These are phyloP conservation scores for Trichacis sp. DNA, from an alignment of 2,888 invertebrate species.

Conservation along the genomic window DNA sequence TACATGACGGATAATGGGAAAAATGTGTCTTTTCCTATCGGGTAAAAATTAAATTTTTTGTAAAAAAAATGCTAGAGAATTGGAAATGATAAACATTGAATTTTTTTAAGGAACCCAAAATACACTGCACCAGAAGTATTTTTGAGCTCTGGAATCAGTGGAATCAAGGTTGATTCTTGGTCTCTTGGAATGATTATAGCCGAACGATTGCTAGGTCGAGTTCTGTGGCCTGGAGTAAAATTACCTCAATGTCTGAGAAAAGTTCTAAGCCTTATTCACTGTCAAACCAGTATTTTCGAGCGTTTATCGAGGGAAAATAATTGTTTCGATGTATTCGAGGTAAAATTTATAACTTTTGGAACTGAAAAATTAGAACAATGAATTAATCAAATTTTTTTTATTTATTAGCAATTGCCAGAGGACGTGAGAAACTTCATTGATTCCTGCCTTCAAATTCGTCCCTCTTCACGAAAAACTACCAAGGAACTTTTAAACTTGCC, in stretches of 20 bases:
- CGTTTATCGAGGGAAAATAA: constrained; percentile 85
- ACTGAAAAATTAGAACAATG: no score
- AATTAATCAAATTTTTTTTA: no score
- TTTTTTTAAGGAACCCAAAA: constrained; percentile 77
- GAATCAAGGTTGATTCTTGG: constrained; percentile 92
- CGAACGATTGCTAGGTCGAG: constrained; percentile 80
- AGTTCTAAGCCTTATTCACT: constrained; percentile 79
- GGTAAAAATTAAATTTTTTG: constrained; percentile 70
- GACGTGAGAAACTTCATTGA: constrained; percentile 76
- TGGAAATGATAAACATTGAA: no score
- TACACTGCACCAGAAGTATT: constrained; percentile 88
- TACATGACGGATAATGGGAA: constrained; percentile 89
- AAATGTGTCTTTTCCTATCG: constrained; percentile 90
- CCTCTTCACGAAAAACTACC: constrained; percentile 75
- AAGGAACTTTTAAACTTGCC: constrained; percentile 72
- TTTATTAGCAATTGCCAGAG: constrained; percentile 72
- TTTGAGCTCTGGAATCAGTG: constrained; percentile 74
- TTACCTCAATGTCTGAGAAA: constrained; percentile 81
- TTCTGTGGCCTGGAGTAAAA: constrained; percentile 81
- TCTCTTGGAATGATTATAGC: constrained; percentile 90
- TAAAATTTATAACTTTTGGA: no score
- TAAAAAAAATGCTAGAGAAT: constrained; percentile 1
- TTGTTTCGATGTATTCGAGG: constrained; percentile 76
- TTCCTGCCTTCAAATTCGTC: constrained; percentile 78
- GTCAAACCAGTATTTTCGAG: constrained; percentile 74